phyloP scores from a whole-genome alignment of 2,888 invertebrate genomes.

The Dolichopus griseipennis region DNA sequence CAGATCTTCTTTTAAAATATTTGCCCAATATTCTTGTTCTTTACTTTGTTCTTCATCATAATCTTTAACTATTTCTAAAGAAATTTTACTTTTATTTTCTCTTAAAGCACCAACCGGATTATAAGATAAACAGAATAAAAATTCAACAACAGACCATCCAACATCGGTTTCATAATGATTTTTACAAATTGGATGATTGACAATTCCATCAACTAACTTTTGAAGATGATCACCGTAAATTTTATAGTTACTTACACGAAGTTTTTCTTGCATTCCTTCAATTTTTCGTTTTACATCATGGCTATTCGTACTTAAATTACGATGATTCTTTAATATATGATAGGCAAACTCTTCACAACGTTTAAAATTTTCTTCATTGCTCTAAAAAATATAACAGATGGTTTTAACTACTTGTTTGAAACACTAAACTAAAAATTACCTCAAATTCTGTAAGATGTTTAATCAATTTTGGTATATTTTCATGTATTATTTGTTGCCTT shows the following conservation, averaged over 20 bases:
- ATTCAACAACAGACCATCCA: slow-evolving; percentile 46
- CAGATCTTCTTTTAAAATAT: slow-evolving; percentile 29
- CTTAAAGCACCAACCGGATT: slow-evolving; percentile 36
- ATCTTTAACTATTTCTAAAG: slow-evolving; percentile 17
- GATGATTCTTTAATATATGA: slow-evolving; percentile 44
- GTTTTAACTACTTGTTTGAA: neutral
- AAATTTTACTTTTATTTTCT: slow-evolving; percentile 28
- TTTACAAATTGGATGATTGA: slow-evolving; percentile 31
- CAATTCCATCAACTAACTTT: slow-evolving; percentile 33
- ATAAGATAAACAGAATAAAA: slow-evolving; percentile 42
- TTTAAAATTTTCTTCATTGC: slow-evolving; percentile 39
- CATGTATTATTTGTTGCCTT: slow-evolving; percentile 29
- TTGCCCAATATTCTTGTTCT: slow-evolving; percentile 22
- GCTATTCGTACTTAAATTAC: slow-evolving; percentile 43
- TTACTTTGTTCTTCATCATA: slow-evolving; percentile 17
- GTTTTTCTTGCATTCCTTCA: slow-evolving; percentile 43
- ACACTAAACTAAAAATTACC: slow-evolving; percentile 22
- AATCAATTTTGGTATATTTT: slow-evolving; percentile 31
- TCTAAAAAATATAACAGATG: slow-evolving; percentile 26
- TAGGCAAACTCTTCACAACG: slow-evolving; percentile 40
- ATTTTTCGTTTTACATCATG: slow-evolving; percentile 43
- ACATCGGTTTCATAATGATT: slow-evolving; percentile 40
- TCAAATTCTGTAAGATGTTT: slow-evolving; percentile 29
- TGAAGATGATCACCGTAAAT: slow-evolving; percentile 42
- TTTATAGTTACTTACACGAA: slow-evolving; percentile 44